These are phyloP conservation scores for Ptyas mucosa DNA, from an alignment of 2,113 vertebrate species.

Conservation along the genomic window DNA sequence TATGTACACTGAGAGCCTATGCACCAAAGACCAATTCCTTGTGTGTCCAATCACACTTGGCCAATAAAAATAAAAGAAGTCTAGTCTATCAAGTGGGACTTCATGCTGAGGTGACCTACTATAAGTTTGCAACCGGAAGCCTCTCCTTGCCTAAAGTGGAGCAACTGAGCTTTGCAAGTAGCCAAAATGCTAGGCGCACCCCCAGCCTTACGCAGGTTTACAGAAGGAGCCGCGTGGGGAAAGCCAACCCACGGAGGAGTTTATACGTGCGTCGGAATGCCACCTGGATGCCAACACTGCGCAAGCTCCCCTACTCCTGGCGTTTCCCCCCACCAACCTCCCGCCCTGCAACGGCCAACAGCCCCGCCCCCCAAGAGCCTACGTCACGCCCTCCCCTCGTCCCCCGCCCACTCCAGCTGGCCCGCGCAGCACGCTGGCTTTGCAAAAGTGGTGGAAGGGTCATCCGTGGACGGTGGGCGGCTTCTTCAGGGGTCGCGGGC, in stretches of 20 bases:
- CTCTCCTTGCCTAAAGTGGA: not conserved
- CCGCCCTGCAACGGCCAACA: not conserved
- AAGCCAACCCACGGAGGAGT: not conserved
- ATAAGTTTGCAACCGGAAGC: not conserved
- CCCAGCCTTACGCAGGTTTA: not conserved
- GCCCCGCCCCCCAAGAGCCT: not conserved
- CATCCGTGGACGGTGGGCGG: rapidly evolving
- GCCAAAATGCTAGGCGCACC: not conserved
- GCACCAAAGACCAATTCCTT: too few species aligned
- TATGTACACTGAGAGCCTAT: too few species aligned
- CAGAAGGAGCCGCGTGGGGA: not conserved
- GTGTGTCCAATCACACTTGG: too few species aligned
- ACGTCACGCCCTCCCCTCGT: not conserved
- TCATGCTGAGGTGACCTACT: not conserved
- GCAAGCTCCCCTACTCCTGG: not conserved
- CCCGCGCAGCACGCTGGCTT: not conserved
- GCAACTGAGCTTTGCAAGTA: not conserved
- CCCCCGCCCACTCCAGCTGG: not conserved
- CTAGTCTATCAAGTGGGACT: not conserved
- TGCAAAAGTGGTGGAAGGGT: not conserved
- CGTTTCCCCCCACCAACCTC: not conserved
- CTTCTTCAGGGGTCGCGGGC: too few species aligned
- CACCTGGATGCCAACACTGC: not conserved
- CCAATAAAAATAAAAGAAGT: too few species aligned
- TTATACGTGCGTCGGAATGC: not conserved